phyloP scores from a whole-genome alignment of 1,140 invertebrate species.

The Drosophila lacteicornis region DNA sequence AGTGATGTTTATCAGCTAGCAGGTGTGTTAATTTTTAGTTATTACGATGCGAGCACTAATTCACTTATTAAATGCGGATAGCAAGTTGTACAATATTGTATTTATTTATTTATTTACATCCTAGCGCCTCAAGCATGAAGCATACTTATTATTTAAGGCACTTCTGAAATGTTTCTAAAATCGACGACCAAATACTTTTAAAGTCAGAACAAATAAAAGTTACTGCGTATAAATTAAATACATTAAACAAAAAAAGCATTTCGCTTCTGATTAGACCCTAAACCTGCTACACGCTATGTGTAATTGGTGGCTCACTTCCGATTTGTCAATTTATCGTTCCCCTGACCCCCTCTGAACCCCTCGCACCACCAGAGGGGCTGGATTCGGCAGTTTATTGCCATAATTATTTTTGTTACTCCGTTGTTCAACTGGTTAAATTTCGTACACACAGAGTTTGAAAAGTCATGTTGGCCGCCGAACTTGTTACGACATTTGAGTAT shows the following conservation, averaged over 20 bases:
- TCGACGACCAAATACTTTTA: not conserved
- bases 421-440: slow-evolving; percentile 56
- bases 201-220: not conserved
- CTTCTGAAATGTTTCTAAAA: not conserved
- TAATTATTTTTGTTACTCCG: slow-evolving; percentile 30
- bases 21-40: not conserved
- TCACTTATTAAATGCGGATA: not conserved
- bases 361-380: not conserved
- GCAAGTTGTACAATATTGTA: not conserved
- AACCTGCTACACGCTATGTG: slow-evolving; percentile 28
- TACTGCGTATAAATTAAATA: no score
- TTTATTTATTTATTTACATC: no score
- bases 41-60: no score
- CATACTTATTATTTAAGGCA: no score
- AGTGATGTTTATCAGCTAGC: not conserved
- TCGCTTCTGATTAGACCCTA: not conserved
- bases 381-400: slow-evolving; percentile 26
- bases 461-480: slow-evolving; percentile 47
- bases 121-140: no score
- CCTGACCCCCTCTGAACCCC: not conserved
- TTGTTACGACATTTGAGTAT: slow-evolving; percentile 32
- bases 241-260: not conserved
- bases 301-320: slow-evolving; percentile 67
- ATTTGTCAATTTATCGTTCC: slow-evolving; percentile 51
- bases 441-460: slow-evolving; percentile 44